phyloP scores from a whole-genome alignment of 2,113 vertebrate genomes.

The Pseudopipra pipra region DNA sequence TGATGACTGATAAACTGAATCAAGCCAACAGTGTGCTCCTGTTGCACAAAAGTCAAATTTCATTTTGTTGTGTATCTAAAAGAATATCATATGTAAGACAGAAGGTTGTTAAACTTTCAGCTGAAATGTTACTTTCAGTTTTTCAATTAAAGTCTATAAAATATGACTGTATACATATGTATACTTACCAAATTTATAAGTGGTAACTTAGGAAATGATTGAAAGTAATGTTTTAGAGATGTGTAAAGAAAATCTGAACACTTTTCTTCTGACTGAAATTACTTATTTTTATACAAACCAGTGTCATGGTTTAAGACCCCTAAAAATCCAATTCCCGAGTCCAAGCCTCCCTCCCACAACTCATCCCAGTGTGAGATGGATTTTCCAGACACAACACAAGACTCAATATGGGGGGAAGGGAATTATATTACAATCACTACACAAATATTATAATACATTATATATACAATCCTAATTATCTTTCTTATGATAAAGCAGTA shows the following conservation, averaged over 20 bases:
- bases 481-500: too few species aligned
- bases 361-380: too few species aligned
- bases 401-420: too few species aligned
- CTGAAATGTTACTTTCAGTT: neutral
- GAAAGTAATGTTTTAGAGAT: neutral
- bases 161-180: neutral
- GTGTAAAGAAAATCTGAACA: neutral
- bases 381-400: too few species aligned
- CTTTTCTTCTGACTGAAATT: neutral
- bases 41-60: neutral
- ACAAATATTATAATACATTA: too few species aligned
- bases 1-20: neutral
- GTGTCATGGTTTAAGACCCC: too few species aligned
- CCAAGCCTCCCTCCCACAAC: too few species aligned
- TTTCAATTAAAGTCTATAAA: neutral
- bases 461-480: too few species aligned
- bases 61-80: neutral
- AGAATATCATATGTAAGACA: neutral
- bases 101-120: neutral
- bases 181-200: neutral
- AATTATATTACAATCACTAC: too few species aligned
- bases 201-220: neutral
- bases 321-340: too few species aligned
- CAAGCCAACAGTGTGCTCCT: neutral
- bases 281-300: neutral